These are phyloP conservation scores for Hybognathus amarus DNA, from an alignment of 2,797 vertebrate species.

Conservation along the genomic window DNA sequence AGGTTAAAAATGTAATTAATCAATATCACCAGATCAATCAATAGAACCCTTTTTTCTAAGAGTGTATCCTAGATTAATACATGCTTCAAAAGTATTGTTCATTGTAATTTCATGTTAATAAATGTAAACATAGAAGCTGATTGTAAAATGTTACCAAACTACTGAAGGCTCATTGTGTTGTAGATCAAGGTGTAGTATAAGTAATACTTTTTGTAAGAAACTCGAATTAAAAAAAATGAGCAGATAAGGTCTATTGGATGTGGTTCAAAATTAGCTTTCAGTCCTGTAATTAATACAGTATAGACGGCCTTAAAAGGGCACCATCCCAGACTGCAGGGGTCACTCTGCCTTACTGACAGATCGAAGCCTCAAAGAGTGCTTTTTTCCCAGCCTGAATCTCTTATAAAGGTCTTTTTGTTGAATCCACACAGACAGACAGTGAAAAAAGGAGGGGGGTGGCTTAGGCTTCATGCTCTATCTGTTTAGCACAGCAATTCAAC, in stretches of 20 bases:
- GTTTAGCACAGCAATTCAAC: slow-evolving; percentile 61
- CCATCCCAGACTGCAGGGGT: slow-evolving; percentile 35
- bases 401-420: slow-evolving; percentile 56
- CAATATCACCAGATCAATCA: no score
- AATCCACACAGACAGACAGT: slow-evolving; percentile 23
- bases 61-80: no score
- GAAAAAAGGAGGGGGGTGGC: not conserved
- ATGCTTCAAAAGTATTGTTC: no score
- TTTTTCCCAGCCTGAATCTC: slow-evolving; percentile 43
- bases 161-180: not conserved
- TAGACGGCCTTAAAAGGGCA: slow-evolving; percentile 2
- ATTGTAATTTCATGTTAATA: no score
- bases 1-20: no score
- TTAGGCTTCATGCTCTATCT: slow-evolving; percentile 55
- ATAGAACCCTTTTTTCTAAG: no score
- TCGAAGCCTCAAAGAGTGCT: slow-evolving; percentile 30
- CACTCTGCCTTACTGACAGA: slow-evolving; percentile 23
- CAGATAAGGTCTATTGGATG: not conserved
- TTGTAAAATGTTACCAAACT: no score
- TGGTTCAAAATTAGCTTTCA: not conserved
- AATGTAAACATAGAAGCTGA: no score
- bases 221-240: not conserved
- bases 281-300: slow-evolving; percentile 17
- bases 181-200: not conserved
- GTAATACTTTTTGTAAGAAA: not conserved